Conservation (phyloP, 2,888 invertebrate species). For the Pteria penguin region DNA sequence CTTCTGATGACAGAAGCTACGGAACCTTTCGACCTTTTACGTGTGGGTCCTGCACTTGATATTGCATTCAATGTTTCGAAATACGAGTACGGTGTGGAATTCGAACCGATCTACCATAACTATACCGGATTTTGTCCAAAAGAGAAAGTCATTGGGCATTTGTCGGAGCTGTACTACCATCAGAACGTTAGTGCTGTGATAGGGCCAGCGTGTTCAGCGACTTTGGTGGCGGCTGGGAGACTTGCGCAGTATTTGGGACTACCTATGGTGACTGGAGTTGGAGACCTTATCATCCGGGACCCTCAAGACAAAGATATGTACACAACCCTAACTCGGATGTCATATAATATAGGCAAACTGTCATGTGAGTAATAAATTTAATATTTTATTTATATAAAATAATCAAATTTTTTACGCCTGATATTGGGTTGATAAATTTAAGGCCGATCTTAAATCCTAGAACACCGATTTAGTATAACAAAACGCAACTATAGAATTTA, state of each 20-base stretch:
- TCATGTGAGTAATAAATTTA: too few relatives aligned
- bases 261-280: slow-evolving; percentile 60
- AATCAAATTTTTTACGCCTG: too few relatives aligned
- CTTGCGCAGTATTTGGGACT: slow-evolving; percentile 54
- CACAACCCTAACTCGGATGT: slow-evolving; percentile 52
- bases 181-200: slow-evolving; percentile 54
- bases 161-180: slow-evolving; percentile 54
- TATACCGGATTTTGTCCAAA: slow-evolving; percentile 60
- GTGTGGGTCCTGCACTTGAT: slow-evolving; percentile 55
- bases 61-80: slow-evolving; percentile 53
- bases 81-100: slow-evolving; percentile 40
- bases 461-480: too few relatives aligned
- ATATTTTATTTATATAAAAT: too few relatives aligned
- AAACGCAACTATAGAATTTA: too few relatives aligned
- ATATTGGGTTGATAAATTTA: too few relatives aligned
- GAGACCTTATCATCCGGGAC: slow-evolving; percentile 53
- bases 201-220: slow-evolving; percentile 61
- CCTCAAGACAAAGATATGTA: slow-evolving; percentile 49
- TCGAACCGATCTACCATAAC: slow-evolving; percentile 47
- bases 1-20: slow-evolving; percentile 58
- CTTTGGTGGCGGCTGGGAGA: slow-evolving; percentile 51
- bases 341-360: slow-evolving; percentile 57
- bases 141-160: slow-evolving; percentile 52
- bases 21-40: slow-evolving; percentile 57
- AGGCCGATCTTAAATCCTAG: too few relatives aligned